phyloP scores from a whole-genome alignment of 2,797 vertebrate genomes.

The Ceyx erithaca region DNA sequence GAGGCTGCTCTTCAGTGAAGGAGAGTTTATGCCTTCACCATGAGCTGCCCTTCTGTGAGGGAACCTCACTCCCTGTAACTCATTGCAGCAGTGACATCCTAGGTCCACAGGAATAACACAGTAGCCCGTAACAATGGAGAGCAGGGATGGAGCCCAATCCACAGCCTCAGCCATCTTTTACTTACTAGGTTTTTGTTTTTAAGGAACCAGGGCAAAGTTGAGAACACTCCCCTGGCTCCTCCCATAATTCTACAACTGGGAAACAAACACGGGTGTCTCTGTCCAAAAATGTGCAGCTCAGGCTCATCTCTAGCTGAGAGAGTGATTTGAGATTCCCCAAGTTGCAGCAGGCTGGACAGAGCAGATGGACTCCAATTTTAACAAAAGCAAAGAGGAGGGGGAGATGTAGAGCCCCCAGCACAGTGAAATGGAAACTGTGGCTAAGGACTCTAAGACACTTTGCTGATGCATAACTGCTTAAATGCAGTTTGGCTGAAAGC shows the following conservation, averaged over 20 bases:
- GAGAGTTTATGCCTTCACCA: neutral
- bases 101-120: neutral
- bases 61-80: neutral
- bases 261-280: neutral
- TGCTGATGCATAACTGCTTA: neutral
- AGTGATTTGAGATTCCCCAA: neutral
- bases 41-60: neutral
- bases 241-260: neutral
- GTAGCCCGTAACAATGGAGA: rapidly evolving
- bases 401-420: neutral
- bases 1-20: neutral
- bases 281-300: constrained; percentile 26
- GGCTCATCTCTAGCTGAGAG: neutral
- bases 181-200: neutral
- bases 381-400: neutral
- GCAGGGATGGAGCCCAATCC: neutral
- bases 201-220: constrained; percentile 29
- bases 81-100: rapidly evolving
- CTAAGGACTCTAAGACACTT: neutral
- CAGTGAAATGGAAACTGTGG: neutral
- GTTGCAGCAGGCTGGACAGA: neutral
- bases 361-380: neutral
- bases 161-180: neutral
- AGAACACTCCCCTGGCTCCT: neutral
- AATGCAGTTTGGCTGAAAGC: neutral